These are phyloP conservation scores for Furcifer pardalis DNA, from an alignment of 2,797 vertebrate genomes.

Conservation along the genomic window DNA sequence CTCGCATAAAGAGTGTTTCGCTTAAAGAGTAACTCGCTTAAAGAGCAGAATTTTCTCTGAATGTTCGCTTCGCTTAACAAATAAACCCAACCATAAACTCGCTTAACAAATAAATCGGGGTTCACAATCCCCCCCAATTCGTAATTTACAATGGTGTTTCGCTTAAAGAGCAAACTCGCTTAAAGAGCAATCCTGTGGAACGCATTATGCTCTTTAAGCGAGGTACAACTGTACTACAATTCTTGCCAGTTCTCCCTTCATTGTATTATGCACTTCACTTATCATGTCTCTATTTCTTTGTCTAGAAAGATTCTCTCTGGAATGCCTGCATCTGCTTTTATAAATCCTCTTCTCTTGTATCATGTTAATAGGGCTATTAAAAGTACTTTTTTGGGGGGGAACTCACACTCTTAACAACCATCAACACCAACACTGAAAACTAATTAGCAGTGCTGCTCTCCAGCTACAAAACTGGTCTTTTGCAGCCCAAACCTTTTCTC, in stretches of 20 bases:
- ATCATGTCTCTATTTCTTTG: neutral
- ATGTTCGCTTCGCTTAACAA: no score
- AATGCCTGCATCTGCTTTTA: neutral
- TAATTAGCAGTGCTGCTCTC: slow-evolving; percentile 48
- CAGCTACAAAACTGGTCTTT: slow-evolving; percentile 33
- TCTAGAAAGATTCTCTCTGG: neutral
- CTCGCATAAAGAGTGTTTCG: no score
- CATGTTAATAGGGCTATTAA: slow-evolving; percentile 33
- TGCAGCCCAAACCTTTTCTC: slow-evolving; percentile 19
- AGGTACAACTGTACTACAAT: no score
- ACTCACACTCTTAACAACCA: slow-evolving; percentile 14
- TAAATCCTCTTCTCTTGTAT: neutral
- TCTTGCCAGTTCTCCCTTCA: neutral
- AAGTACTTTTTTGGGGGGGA: slow-evolving; percentile 20
- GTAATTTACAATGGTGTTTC: no score
- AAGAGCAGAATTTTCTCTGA: no score
- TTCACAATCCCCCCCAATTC: no score
- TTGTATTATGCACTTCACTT: neutral
- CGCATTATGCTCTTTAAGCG: no score
- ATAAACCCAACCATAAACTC: no score
- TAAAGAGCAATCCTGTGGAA: no score
- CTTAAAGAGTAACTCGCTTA: no score
- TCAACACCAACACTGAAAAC: neutral
- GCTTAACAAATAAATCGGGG: no score
- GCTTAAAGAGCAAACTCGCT: no score